phyloP scores from a whole-genome alignment of 1,140 invertebrate species.

The Octopus bimaculoides region DNA sequence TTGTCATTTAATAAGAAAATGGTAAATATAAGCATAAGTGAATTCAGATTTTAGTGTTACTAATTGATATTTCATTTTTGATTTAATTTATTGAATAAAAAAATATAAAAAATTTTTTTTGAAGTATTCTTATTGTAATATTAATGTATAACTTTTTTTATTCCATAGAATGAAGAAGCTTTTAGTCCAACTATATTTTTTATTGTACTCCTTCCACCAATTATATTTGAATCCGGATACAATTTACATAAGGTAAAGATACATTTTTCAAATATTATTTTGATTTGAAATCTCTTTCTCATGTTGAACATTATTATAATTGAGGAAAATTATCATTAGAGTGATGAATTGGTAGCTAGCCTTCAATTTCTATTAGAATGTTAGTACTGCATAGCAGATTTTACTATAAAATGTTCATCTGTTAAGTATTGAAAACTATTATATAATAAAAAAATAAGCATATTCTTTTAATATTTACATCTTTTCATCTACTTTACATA shows the following conservation, averaged over 20 bases:
- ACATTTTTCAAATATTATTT: not conserved
- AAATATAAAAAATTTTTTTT: not conserved
- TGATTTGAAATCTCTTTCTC: not conserved
- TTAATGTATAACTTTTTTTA: not conserved
- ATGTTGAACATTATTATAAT: too few relatives aligned
- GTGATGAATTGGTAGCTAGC: too few relatives aligned
- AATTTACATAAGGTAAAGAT: slow-evolving; percentile 86
- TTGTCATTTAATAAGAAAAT: not conserved
- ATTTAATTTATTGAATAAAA: not conserved
- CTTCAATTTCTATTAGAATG: too few relatives aligned
- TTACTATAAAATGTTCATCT: too few relatives aligned
- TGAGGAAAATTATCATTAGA: too few relatives aligned
- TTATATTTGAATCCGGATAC: slow-evolving; percentile 98
- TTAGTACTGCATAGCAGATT: too few relatives aligned
- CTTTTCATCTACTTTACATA: too few relatives aligned
- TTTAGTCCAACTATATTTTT: slow-evolving; percentile 98
- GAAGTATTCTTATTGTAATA: not conserved
- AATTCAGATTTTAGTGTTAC: not conserved
- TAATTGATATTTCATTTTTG: not conserved
- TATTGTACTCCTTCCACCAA: slow-evolving; percentile 92
- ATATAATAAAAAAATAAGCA: too few relatives aligned
- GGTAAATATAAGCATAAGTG: not conserved
- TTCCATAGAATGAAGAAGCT: slow-evolving; percentile 81
- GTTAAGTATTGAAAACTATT: too few relatives aligned
- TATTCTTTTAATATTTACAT: too few relatives aligned